Percentiles rank a stretch among this genome's conserved stretches.
These are phyloP conservation scores for Ormyrus rosae DNA, from an alignment of 2,888 invertebrate genomes.

Conservation along the genomic window DNA sequence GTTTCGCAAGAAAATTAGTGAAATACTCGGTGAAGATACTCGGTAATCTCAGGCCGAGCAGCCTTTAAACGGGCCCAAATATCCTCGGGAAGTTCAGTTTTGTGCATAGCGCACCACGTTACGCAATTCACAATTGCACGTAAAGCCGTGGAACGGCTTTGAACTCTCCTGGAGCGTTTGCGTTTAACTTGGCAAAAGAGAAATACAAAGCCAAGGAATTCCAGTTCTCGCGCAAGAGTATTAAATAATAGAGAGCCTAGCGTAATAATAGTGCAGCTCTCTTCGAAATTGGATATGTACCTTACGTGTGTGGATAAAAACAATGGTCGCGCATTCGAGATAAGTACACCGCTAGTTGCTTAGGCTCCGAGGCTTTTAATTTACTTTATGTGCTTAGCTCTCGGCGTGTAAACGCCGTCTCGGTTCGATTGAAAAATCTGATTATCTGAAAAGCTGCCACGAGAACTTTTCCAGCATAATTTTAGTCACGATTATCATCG, in stretches of 20 bases:
- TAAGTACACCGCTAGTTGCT: too few relatives aligned
- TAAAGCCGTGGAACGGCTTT: neutral
- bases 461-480: too few relatives aligned
- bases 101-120: neutral
- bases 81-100: neutral
- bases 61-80: too few relatives aligned
- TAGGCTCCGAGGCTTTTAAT: conserved; percentile 3
- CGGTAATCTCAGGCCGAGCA: too few relatives aligned
- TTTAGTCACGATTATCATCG: too few relatives aligned
- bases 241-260: conserved; percentile 28
- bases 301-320: conserved; percentile 6
- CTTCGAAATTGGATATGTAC: conserved; percentile 19
- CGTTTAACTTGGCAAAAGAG: neutral
- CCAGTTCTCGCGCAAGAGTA: conserved; percentile 2
- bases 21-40: too few relatives aligned
- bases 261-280: conserved; percentile 12
- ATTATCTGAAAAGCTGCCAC: too few relatives aligned
- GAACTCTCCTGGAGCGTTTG: neutral
- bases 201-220: conserved; percentile 20
- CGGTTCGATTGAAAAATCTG: too few relatives aligned
- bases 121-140: conserved; percentile 2
- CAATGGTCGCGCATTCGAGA: neutral
- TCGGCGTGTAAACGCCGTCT: too few relatives aligned
- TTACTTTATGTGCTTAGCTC: neutral
- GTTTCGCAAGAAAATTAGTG: too few relatives aligned